A percentile compares a stretch with the other conserved stretches of the same genome.
Evolutionary conservation across 2,888 invertebrate species (phyloP).

Genomic region (Torymus auratus): DNA sequence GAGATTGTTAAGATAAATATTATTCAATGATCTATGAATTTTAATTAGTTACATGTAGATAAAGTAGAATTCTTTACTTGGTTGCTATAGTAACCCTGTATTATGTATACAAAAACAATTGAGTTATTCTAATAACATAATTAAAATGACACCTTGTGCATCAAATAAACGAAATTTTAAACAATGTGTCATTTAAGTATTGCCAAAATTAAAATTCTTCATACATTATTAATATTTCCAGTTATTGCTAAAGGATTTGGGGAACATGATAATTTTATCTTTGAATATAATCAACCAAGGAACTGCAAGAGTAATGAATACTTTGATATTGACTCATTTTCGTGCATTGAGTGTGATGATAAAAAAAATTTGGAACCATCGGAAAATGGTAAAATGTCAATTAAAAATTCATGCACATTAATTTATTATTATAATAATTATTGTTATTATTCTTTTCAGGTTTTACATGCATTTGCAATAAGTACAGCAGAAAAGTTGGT

Average conservation of each 20-base stretch:
- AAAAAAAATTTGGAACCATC: constrained; percentile 74
- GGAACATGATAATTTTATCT: constrained; percentile 57
- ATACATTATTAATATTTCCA: constrained; percentile 23
- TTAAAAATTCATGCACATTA: constrained; percentile 13
- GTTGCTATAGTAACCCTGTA: constrained; percentile 52
- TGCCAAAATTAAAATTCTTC: constrained; percentile 27
- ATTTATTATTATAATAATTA: constrained; percentile 19
- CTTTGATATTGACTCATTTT: constrained; percentile 77
- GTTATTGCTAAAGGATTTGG: constrained; percentile 29
- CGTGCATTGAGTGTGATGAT: constrained; percentile 77
- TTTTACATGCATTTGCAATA: constrained; percentile 77
- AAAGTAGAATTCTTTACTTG: constrained; percentile 55
- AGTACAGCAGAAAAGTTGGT: constrained; percentile 69
- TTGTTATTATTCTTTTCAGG: constrained; percentile 68
- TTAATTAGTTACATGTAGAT: constrained; percentile 10
- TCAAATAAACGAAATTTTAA: constrained; percentile 5
- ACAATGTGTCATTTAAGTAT: constrained; percentile 37
- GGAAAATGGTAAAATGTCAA: constrained; percentile 65
- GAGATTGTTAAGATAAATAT: no score
- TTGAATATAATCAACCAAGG: constrained; percentile 65
- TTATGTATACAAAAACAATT: constrained; percentile 48
- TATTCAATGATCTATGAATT: neutral
- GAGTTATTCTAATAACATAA: constrained; percentile 30
- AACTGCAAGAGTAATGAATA: constrained; percentile 77
- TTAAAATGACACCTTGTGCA: constrained; percentile 13